A percentile compares a stretch with the other conserved stretches of the same genome.
Evolutionary conservation across 2,113 vertebrate species (phyloP).

Genomic region (Ictalurus punctatus): DNA sequence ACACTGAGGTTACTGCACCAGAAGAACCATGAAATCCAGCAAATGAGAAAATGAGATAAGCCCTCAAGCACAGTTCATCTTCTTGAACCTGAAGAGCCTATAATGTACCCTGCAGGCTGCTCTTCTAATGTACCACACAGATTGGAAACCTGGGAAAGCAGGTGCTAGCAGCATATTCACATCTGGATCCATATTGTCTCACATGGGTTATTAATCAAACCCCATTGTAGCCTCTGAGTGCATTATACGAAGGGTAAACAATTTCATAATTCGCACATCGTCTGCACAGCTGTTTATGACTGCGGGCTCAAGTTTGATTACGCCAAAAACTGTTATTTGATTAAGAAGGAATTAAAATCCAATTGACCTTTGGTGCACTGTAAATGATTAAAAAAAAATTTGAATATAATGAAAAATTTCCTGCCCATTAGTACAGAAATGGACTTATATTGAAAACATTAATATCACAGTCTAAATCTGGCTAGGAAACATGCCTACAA

Average conservation of each 20-base stretch:
- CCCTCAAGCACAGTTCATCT: conserved; percentile 64
- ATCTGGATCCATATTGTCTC: conserved; percentile 25
- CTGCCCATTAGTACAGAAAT: not conserved
- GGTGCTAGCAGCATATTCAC: conserved; percentile 41
- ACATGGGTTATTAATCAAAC: conserved; percentile 42
- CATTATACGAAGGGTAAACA: conserved; percentile 12
- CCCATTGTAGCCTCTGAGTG: not conserved
- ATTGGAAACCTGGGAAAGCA: conserved; percentile 50
- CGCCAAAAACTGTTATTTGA: not conserved
- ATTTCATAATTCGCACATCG: not conserved
- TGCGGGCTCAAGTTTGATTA: not conserved
- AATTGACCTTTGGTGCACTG: conserved; percentile 16
- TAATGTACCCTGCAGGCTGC: conserved; percentile 59
- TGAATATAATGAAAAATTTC: not conserved
- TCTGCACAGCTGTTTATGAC: conserved; percentile 24
- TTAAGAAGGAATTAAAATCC: conserved; percentile 26
- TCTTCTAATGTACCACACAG: conserved; percentile 50
- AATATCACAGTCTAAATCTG: conserved; percentile 18
- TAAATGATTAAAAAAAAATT: not conserved
- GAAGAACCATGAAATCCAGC: conserved; percentile 65
- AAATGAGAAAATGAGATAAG: conserved; percentile 65
- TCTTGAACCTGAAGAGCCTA: conserved; percentile 57
- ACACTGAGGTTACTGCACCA: conserved; percentile 54
- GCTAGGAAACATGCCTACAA: not conserved
- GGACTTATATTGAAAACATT: not conserved